Conservation (phyloP, 1,140 invertebrate genomes). For the Saccostrea glomerata region DNA sequence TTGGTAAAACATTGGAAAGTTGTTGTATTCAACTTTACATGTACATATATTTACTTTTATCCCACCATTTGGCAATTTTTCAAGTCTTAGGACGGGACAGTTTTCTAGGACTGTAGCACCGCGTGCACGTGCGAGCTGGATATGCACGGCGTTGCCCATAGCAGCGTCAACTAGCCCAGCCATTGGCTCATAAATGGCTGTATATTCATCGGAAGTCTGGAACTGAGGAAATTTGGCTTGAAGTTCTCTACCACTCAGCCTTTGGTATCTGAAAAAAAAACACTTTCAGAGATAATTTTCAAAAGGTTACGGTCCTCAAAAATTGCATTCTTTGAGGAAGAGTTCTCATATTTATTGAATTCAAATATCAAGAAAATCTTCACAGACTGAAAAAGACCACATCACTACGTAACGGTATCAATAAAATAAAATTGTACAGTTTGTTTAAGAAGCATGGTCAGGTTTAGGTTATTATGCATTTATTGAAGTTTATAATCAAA, state of each 20-base stretch:
- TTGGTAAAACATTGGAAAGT: not conserved
- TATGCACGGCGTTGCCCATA: slow-evolving; percentile 71
- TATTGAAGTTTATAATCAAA: too few species aligned
- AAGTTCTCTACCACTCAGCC: slow-evolving; percentile 59
- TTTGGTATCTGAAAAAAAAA: slow-evolving; percentile 63
- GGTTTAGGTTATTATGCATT: too few species aligned
- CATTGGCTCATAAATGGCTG: slow-evolving; percentile 71
- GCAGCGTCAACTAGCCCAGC: slow-evolving; percentile 75
- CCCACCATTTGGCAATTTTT: slow-evolving; percentile 57
- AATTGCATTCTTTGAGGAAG: too few species aligned
- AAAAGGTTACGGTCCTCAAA: too few species aligned
- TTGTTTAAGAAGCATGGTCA: too few species aligned
- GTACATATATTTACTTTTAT: slow-evolving; percentile 47
- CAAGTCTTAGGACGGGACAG: slow-evolving; percentile 69
- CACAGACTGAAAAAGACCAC: too few species aligned
- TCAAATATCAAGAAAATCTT: too few species aligned
- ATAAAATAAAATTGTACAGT: too few species aligned
- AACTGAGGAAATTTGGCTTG: slow-evolving; percentile 73
- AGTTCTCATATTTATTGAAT: too few species aligned
- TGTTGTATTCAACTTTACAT: not conserved
- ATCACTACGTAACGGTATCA: too few species aligned
- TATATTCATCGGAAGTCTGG: slow-evolving; percentile 64
- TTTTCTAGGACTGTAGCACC: slow-evolving; percentile 73
- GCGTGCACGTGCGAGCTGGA: slow-evolving; percentile 73
- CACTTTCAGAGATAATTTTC: too few species aligned